Evolutionary conservation across 2,113 vertebrate genomes (phyloP).

Genomic region (Colaptes auratus): DNA sequence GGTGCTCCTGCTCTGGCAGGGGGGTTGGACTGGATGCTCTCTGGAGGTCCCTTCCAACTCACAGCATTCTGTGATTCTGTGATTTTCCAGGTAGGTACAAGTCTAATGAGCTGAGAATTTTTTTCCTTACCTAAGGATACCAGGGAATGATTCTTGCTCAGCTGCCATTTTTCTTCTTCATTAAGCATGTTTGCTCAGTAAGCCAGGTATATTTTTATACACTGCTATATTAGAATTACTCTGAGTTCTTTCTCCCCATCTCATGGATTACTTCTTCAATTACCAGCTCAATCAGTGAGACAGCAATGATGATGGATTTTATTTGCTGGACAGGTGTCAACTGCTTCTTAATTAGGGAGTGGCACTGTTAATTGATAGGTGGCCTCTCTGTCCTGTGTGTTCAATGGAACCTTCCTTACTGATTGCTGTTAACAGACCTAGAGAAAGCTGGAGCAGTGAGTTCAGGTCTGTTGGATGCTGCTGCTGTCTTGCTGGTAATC

Average conservation of each 20-base stretch:
- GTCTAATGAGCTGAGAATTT: slow-evolving; percentile 25
- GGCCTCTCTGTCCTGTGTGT: background rate
- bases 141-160: background rate
- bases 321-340: background rate
- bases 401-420: background rate
- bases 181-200: background rate
- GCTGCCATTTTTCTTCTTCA: background rate
- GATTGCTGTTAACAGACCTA: background rate
- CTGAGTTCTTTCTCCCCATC: background rate
- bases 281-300: background rate
- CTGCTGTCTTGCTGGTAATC: background rate
- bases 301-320: background rate
- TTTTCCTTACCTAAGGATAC: background rate
- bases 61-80: too few relatives aligned
- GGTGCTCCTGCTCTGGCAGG: too few relatives aligned
- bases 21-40: too few relatives aligned
- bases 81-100: slow-evolving; percentile 29
- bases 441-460: background rate
- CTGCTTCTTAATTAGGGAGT: background rate
- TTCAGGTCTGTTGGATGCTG: background rate
- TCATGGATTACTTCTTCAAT: background rate
- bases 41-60: too few relatives aligned
- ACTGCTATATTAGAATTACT: background rate
- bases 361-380: background rate
- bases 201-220: background rate